Conservation (phyloP, 2,888 invertebrate genomes). For the Eristalis intricaria region DNA sequence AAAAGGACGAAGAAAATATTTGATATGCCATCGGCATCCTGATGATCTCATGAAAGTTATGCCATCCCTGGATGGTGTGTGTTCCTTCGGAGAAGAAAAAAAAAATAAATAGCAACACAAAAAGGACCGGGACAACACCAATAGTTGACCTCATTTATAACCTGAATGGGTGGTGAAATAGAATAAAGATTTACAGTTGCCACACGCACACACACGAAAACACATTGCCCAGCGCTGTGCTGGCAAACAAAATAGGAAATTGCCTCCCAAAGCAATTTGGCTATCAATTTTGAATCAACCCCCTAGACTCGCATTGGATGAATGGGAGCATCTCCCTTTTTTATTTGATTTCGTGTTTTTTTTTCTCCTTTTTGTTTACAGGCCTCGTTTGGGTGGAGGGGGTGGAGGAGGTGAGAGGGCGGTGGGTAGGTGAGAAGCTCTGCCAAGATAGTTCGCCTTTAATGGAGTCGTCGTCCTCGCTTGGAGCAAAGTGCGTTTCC, state of each 20-base stretch:
- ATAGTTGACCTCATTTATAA: slow-evolving; percentile 72
- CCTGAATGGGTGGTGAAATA: slow-evolving; percentile 65
- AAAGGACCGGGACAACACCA: slow-evolving; percentile 26
- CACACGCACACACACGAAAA: slow-evolving; percentile 20
- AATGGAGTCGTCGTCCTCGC: no score
- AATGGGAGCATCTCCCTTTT: not conserved
- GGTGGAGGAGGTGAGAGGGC: not conserved
- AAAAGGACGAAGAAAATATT: slow-evolving; percentile 44
- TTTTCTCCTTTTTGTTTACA: slow-evolving; percentile 73
- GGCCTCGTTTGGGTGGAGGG: not conserved
- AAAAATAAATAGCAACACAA: not conserved
- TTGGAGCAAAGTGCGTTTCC: no score
- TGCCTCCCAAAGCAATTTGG: slow-evolving; percentile 69
- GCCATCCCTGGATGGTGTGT: not conserved
- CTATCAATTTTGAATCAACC: slow-evolving; percentile 69
- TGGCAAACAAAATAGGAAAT: slow-evolving; percentile 67
- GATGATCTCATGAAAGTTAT: slow-evolving; percentile 68
- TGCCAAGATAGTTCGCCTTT: no score
- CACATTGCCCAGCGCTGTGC: slow-evolving; percentile 28
- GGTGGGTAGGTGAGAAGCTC: not conserved
- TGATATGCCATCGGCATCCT: slow-evolving; percentile 70
- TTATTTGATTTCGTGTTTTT: not conserved
- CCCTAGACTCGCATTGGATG: not conserved
- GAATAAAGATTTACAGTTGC: slow-evolving; percentile 58
- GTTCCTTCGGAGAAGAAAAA: not conserved